Conservation (phyloP, 2,888 invertebrate genomes). For the Cheilosia impressa region DNA sequence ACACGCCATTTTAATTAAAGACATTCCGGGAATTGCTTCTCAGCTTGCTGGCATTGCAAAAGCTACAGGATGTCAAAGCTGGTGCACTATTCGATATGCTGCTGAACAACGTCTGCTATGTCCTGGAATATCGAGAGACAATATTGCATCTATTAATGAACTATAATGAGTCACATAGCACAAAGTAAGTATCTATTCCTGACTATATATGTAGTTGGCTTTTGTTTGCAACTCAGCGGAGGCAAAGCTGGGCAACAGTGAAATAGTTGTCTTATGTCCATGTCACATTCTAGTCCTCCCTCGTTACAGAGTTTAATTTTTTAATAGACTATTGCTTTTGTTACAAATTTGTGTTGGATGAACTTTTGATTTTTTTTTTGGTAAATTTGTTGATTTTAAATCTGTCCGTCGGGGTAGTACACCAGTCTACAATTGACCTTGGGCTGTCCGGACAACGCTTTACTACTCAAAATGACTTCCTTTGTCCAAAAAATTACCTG, state of each 20-base stretch:
- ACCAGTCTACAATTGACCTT: too few relatives aligned
- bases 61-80: constrained; percentile 88
- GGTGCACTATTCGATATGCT: constrained; percentile 92
- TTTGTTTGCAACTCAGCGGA: constrained; percentile 76
- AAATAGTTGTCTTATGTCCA: neutral
- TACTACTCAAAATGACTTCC: too few relatives aligned
- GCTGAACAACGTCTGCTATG: constrained; percentile 96
- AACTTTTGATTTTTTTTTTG: neutral
- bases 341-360: neutral
- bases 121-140: constrained; percentile 96
- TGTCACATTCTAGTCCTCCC: neutral
- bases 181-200: constrained; percentile 86
- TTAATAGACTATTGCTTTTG: neutral
- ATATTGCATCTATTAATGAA: constrained; percentile 91
- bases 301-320: neutral
- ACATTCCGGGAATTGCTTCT: constrained; percentile 92
- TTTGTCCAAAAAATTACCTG: too few relatives aligned
- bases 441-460: too few relatives aligned
- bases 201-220: neutral
- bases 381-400: neutral
- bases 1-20: constrained; percentile 82
- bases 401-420: too few relatives aligned
- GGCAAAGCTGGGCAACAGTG: neutral
- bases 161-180: constrained; percentile 94
- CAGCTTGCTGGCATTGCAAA: constrained; percentile 93